Evolutionary conservation across 2,888 invertebrate genomes (phyloP), one percentile per base, ranked within the genome.

Genomic region (Acholoe squamosa): DNA sequence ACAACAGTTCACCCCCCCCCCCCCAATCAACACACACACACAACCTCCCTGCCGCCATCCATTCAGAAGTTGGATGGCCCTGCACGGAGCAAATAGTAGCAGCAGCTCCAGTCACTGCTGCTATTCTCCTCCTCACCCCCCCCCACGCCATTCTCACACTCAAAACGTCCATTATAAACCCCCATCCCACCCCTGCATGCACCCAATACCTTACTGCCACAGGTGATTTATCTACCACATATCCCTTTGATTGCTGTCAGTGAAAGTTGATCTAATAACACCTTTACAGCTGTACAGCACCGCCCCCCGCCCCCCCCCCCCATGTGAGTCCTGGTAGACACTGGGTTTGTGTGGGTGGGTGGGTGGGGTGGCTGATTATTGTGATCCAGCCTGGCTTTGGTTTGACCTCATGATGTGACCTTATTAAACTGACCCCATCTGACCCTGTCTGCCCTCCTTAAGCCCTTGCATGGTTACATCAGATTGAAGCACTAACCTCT

Each of bases 1-100:
- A 71, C 71, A 71, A 71, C 71, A 71, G 71, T 28, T 71, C 71
- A 16, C 67, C 14, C 71, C 71, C 71, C 71, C 14, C 71, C 71
- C 71, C 71, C 71, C n/a, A 12, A 12, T 16, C 67, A 7, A 12
- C 71, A n/a, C 71, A 0, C 16, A 25, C 16, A 0, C 25, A 25
- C 71, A 14, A 5, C 71, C 14, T 28, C 71, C 71, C 71, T 28
- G 0, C n/a, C 71, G 25, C 28, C 14, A 71, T 28, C 71, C 71
- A 71, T 71, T 71, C 71, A 71, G 3, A 71, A 61, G 22, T 61
- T 61, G 61, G 43, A 3, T 7, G 43, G 71, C 71, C 71, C 71
- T 1, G 71, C 3, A 28, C 71, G 22, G 71, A 71, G 71, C 71
- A 28, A 28, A 14, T 25, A 22, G n/a, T 28, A 28, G 28, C 71